A percentile compares a stretch with the other conserved stretches of the same genome.
Conservation (phyloP, 2,113 vertebrate species). For the Coptodon rendalli region DNA sequence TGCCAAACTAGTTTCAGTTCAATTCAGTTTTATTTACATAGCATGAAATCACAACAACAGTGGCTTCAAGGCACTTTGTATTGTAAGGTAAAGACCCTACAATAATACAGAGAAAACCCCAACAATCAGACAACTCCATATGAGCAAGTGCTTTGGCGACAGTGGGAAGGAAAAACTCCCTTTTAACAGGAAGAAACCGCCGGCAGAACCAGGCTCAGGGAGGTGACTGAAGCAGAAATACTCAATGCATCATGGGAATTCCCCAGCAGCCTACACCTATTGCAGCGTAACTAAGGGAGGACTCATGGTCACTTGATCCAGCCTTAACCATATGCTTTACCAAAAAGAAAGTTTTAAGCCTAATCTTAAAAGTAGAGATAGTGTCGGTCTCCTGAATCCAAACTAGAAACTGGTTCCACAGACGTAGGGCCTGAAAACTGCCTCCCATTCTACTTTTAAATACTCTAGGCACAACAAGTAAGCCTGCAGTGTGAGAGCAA, state of each 20-base stretch:
- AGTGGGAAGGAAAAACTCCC: background rate
- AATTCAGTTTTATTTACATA: background rate
- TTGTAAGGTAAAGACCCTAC: background rate
- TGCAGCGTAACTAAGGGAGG: background rate
- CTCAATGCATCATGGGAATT: background rate
- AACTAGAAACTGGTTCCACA: accelerated
- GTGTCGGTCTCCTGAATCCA: background rate
- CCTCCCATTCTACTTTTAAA: background rate
- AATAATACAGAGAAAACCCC: background rate
- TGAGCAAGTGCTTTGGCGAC: background rate
- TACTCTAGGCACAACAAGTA: background rate
- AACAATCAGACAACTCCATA: background rate
- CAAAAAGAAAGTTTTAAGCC: background rate
- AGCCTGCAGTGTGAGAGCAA: background rate
- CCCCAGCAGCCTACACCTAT: background rate
- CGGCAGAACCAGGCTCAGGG: background rate
- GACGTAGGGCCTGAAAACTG: background rate
- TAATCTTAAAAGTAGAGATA: background rate
- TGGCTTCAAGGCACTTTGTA: background rate
- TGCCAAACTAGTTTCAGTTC: background rate
- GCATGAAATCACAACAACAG: background rate
- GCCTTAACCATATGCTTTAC: background rate
- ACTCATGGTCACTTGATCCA: background rate
- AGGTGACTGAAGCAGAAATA: background rate
- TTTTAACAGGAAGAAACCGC: background rate